Evolutionary conservation across 35 echinoderm and acorn worm genomes (phyloP).

Genomic region (Strongylocentrotus purpuratus): DNA sequence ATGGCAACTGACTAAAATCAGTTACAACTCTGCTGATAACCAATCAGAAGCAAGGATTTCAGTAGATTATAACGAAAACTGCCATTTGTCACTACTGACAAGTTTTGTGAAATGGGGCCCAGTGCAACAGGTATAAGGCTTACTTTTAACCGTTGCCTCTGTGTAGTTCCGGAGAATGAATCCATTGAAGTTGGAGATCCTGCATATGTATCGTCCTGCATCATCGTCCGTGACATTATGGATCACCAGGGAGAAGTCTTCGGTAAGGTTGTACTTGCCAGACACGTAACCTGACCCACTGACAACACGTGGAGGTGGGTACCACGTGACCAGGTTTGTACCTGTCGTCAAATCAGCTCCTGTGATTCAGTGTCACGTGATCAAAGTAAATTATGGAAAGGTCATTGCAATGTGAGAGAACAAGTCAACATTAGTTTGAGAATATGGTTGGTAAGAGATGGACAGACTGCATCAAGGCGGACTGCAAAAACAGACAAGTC

Average conservation of each 20-base stretch:
- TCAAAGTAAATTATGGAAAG: too few species aligned
- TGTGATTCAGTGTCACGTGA: background rate
- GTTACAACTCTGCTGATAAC: too few species aligned
- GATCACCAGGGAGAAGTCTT: background rate
- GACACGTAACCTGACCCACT: background rate
- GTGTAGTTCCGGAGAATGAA: background rate
- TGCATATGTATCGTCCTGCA: background rate
- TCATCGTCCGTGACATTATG: background rate
- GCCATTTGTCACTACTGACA: too few species aligned
- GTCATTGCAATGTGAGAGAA: too few species aligned
- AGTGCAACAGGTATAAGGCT: background rate
- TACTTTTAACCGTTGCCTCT: slow-evolving; percentile 8
- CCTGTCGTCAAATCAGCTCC: background rate
- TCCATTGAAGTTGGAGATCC: background rate
- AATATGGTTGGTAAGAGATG: too few species aligned
- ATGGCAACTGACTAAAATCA: too few species aligned
- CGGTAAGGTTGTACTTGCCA: background rate
- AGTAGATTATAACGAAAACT: too few species aligned
- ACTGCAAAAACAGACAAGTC: too few species aligned
- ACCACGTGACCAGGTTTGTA: background rate
- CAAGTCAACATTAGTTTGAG: too few species aligned
- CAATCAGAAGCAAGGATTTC: too few species aligned
- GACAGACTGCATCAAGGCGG: too few species aligned
- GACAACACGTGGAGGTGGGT: background rate
- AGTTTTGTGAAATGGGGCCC: too few species aligned